Conservation (phyloP, 2,113 vertebrate genomes). For the Nanorana parkeri region DNA sequence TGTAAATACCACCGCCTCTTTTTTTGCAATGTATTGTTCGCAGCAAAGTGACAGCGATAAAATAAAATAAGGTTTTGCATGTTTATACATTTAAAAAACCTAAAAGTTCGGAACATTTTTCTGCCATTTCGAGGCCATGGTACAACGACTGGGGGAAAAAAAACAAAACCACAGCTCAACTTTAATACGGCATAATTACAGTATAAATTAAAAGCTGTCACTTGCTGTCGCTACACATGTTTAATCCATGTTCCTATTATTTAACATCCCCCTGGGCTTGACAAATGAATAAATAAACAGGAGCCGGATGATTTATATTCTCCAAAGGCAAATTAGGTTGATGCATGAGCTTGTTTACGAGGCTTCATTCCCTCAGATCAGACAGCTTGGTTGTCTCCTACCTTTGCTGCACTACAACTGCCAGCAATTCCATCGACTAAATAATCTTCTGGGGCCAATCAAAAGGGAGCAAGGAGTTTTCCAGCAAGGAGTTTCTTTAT, state of each 20-base stretch:
- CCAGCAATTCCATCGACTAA: too few relatives aligned
- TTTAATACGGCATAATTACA: not conserved
- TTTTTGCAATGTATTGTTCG: too few relatives aligned
- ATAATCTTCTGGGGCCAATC: too few relatives aligned
- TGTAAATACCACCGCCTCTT: too few relatives aligned
- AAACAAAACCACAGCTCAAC: not conserved
- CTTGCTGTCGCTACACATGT: not conserved
- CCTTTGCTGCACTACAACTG: too few relatives aligned
- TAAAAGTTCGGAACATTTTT: too few relatives aligned
- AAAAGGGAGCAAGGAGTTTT: too few relatives aligned
- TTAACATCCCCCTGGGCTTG: conserved; percentile 1
- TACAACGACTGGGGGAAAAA: not conserved
- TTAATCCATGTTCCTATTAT: conserved; percentile 3
- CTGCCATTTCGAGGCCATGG: not conserved
- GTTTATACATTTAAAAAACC: too few relatives aligned
- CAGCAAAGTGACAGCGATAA: too few relatives aligned
- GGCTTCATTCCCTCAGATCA: not conserved
- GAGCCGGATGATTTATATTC: not conserved
- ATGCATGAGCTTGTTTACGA: not conserved
- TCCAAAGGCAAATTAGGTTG: not conserved
- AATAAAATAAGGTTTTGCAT: too few relatives aligned
- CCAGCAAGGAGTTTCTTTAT: too few relatives aligned
- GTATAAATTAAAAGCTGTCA: not conserved
- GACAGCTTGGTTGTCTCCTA: not conserved
- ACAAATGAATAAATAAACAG: not conserved